These are phyloP conservation scores for Malachius bipustulatus DNA, from an alignment of 2,888 invertebrate genomes.

Conservation along the genomic window DNA sequence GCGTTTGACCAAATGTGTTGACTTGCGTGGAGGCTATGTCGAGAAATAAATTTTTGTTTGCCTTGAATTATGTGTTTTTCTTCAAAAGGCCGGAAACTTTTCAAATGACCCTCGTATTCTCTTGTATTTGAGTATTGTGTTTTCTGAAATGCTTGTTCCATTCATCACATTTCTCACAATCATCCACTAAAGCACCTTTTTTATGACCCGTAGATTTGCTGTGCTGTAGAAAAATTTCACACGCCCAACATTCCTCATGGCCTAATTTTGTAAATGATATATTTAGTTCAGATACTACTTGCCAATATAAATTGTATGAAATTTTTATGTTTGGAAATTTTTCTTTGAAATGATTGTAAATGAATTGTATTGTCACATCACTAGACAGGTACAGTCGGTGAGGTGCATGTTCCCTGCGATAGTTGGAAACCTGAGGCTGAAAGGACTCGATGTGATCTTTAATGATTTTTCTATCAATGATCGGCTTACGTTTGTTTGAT, in stretches of 20 bases:
- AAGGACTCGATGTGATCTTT: conserved; percentile 14
- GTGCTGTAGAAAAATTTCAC: conserved; percentile 15
- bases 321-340: conserved; percentile 15
- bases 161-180: conserved; percentile 13
- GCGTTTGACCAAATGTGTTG: too few species aligned
- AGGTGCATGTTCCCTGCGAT: conserved; percentile 20
- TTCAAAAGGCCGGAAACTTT: too few species aligned
- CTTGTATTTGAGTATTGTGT: conserved; percentile 8
- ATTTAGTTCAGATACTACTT: conserved; percentile 15
- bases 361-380: conserved; percentile 18
- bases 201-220: conserved; percentile 8
- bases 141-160: conserved; percentile 14
- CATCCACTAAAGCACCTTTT: conserved; percentile 12
- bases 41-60: too few species aligned
- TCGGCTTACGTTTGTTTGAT: conserved; percentile 2
- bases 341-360: conserved; percentile 18
- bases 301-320: conserved; percentile 19
- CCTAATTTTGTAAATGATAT: conserved; percentile 20
- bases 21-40: too few species aligned
- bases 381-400: conserved; percentile 18
- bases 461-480: conserved; percentile 8
- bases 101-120: too few species aligned
- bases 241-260: conserved; percentile 19
- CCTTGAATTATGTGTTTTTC: too few species aligned
- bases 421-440: conserved; percentile 18